A percentile compares a stretch with the other conserved stretches of the same genome.
Evolutionary conservation across 2,888 invertebrate genomes (phyloP).

Genomic region (Monochamus alternatus): DNA sequence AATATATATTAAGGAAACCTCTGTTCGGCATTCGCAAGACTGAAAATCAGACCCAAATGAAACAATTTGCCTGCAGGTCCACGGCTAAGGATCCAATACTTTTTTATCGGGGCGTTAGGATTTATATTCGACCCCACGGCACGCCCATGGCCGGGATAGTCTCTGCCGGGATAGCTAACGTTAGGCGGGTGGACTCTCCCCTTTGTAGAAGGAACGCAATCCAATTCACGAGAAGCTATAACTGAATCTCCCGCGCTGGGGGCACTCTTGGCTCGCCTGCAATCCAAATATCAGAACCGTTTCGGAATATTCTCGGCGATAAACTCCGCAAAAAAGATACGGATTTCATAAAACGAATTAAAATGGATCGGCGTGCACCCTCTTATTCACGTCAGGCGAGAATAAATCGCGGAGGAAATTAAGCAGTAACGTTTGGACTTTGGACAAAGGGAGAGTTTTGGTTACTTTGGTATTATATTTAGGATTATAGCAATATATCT

Average conservation of each 20-base stretch:
- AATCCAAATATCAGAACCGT: conserved; percentile 42
- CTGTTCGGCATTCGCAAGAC: too few species aligned
- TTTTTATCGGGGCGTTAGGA: conserved; percentile 2
- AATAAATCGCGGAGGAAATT: conserved; percentile 30
- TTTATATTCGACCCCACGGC: conserved; percentile 7
- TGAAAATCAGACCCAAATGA: not conserved
- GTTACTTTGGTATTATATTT: not conserved
- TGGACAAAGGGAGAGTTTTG: conserved; percentile 11
- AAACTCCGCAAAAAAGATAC: conserved; percentile 35
- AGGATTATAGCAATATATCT: too few species aligned
- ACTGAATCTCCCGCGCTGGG: conserved; percentile 48
- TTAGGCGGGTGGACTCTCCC: conserved; percentile 46
- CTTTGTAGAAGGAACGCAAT: conserved; percentile 55
- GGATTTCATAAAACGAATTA: conserved; percentile 35
- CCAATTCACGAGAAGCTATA: conserved; percentile 58
- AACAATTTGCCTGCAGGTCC: not conserved
- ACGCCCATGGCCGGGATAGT: conserved; percentile 36
- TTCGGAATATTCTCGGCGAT: conserved; percentile 41
- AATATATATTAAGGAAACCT: too few species aligned
- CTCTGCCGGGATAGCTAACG: conserved; percentile 50
- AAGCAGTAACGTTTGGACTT: conserved; percentile 24
- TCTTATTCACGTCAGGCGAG: conserved; percentile 3
- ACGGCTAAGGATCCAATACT: not conserved
- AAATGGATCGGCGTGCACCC: conserved; percentile 14
- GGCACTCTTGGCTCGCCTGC: conserved; percentile 38